Evolutionary conservation across 2,888 invertebrate species (phyloP), one percentile per base, ranked within the genome.

Genomic region (Minunthozetes semirufus): DNA sequence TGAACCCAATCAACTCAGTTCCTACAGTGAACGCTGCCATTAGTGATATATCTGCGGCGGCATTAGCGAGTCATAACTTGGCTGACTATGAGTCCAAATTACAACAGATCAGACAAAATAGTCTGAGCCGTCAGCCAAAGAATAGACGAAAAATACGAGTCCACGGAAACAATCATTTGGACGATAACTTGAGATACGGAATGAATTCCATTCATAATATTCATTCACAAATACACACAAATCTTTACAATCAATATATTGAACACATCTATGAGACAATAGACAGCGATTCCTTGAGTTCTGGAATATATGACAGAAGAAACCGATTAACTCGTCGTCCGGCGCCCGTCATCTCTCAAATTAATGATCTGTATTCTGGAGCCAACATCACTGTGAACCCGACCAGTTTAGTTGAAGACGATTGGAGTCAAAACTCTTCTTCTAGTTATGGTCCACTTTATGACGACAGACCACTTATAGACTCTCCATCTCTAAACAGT

Each of bases 241-340:
- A 73, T 63, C 53, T 73, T 15, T 66, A 66, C 46, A 38, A 46
- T 22, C 63, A 63, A 53, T 66, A 68, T 42, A 50, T 94, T 94
- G 79, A 79, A 71, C 79, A 79, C 66, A 79, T 79, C 19, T 79
- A 79, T 48, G 79, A 79, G 48, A 75, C 78, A 42, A 79, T 79
- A 25, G 79, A 79, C 38, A 78, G 77, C 29, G 78, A 78, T 72
- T 78, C 77, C 17, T 75, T 77, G 22, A 75, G 75, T 46, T 63
- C 73, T 13, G 77, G 76, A 29, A 15, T 74, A n/a, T 70, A 74
- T 46, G 74, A 66, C 9, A 50, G 70, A 46, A 13, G 70, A 15
- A 68, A 70, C 27, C 74, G 74, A 1, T 56, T 74, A n/a, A 74
- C 76, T 48, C 77, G 76, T 11, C 46, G 77, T 56, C 74, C 78